Evolutionary conservation across 2,888 invertebrate species (phyloP), one percentile per base, ranked within the genome.

Genomic region (Nephrotoma guestfalica): DNA sequence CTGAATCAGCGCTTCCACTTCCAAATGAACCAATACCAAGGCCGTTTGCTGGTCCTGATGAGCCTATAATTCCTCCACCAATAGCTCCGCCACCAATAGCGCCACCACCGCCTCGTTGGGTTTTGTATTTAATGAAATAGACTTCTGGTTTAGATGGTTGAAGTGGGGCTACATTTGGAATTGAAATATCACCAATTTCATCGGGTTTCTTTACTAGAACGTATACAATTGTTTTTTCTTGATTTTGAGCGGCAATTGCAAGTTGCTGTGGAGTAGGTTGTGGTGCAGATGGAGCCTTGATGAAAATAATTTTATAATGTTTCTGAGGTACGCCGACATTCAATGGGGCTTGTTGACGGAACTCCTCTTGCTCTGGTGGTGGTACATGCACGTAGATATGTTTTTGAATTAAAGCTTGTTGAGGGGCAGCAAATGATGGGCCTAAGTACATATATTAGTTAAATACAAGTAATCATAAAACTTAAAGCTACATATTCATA

Each of bases 291-390:
- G 96, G 96, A 88, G 96, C 96, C 93, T 96, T 96, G 92, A 96
- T 96, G 94, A 96, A 96, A 93, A 96, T 96, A 92, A 96, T 96
- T 92, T 96, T 96, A 94, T 96, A 95, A 92, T 96, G 95, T 90
- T 96, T 96, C 92, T 96, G 95, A 89, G 94, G 92, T 43, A 95
- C 93, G 86, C 94, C 94, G 40, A 94, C 94, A 4, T 7, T 40
- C 0, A 87, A 11, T 5, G 51, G 84, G 86, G 92, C 92, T 90
- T 94, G 93, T 88, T 93, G 93, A 88, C 94, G 94, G 90, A 93
- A 93, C 91, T 94, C 94, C 92, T 94, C 94, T 71, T 95, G 95
- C 92, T 96, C 96, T 94, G 95, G 95, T 91, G 96, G 96, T 86
- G 96, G 96, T 85, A 96, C 96, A 90, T 96, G 96, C 86, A 96